These are phyloP conservation scores for Drusus annulatus DNA, from an alignment of 1,140 invertebrate species.

Conservation along the genomic window DNA sequence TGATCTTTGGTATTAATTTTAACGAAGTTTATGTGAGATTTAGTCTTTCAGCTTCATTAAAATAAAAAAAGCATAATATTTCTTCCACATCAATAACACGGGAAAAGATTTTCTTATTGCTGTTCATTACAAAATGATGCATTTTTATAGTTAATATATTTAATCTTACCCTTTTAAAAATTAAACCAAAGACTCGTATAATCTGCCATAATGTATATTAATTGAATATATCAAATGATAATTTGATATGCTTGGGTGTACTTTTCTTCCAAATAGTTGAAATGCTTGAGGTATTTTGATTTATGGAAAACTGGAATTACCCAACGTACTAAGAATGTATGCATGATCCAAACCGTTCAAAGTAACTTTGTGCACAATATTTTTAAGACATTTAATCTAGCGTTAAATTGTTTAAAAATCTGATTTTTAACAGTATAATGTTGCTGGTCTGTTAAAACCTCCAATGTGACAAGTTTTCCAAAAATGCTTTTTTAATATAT, in stretches of 20 bases:
- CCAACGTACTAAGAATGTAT: neutral
- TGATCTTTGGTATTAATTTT: no score
- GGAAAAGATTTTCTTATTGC: neutral
- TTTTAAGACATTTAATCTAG: constrained; percentile 7
- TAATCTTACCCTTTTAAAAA: constrained; percentile 23
- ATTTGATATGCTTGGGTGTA: neutral
- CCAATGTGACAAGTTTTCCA: no score
- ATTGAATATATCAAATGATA: constrained; percentile 15
- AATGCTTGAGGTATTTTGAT: constrained; percentile 1
- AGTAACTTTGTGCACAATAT: constrained; percentile 16
- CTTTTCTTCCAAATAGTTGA: neutral
- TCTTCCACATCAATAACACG: no score
- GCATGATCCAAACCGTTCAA: neutral
- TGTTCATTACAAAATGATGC: neutral
- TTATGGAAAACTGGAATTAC: neutral
- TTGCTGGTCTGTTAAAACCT: no score
- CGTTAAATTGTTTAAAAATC: constrained; percentile 3
- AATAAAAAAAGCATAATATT: no score
- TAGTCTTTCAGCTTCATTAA: no score
- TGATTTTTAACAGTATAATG: neutral
- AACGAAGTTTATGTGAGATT: no score
- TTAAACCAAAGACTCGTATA: constrained; percentile 34
- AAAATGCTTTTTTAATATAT: no score
- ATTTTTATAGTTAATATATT: constrained; percentile 13
- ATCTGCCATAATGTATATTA: constrained; percentile 34